Conservation (phyloP, 2,888 invertebrate species). For the Spilosoma lubricipeda region DNA sequence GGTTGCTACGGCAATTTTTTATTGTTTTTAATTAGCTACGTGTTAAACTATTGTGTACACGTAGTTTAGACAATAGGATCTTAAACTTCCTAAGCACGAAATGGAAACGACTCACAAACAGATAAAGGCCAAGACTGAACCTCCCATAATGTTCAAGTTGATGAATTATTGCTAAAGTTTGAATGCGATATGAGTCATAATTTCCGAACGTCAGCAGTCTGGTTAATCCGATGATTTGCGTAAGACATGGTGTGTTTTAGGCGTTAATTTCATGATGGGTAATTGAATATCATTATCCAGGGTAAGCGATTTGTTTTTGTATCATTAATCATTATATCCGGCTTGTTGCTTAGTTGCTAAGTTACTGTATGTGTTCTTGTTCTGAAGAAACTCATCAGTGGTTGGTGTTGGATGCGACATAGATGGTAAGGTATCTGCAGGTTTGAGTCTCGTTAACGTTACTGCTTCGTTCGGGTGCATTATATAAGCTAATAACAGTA, state of each 20-base stretch:
- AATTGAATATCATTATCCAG: constrained; percentile 45
- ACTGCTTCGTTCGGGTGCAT: not conserved
- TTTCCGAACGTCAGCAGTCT: constrained; percentile 30
- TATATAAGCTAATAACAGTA: not conserved
- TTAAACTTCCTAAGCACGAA: not conserved
- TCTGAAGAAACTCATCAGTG: not conserved
- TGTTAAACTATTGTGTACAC: not conserved
- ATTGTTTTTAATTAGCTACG: not conserved
- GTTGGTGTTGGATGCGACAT: not conserved
- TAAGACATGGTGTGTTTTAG: constrained; percentile 45
- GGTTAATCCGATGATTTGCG: constrained; percentile 48
- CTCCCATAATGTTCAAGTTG: constrained; percentile 36
- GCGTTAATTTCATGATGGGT: constrained; percentile 45
- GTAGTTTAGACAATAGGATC: not conserved
- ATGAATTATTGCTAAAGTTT: constrained; percentile 52
- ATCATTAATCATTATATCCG: constrained; percentile 37
- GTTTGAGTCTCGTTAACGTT: too few species aligned
- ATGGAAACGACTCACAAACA: constrained; percentile 23
- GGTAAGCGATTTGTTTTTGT: constrained; percentile 42
- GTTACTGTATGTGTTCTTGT: constrained; percentile 12
- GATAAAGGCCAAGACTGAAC: constrained; percentile 38
- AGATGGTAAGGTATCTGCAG: too few species aligned
- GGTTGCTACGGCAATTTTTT: not conserved
- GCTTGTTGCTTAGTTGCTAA: constrained; percentile 29
- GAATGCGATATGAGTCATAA: constrained; percentile 41